phyloP scores from a whole-genome alignment of 2,888 invertebrate species.

The Eilema griseolum region DNA sequence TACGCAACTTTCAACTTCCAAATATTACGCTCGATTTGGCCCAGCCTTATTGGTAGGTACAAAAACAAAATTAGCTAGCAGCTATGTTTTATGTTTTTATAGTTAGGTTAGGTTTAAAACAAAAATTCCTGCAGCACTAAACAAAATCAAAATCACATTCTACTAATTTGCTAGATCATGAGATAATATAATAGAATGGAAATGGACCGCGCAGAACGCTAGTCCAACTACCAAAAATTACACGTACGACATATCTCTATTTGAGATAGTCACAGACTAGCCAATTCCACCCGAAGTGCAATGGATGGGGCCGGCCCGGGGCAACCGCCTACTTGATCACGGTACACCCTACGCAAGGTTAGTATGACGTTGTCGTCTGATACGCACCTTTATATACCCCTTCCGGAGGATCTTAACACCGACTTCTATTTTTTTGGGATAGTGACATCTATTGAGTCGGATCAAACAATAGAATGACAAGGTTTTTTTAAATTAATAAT shows the following conservation, averaged over 20 bases:
- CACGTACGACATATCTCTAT: constrained; percentile 87
- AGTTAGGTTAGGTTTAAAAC: too few species aligned
- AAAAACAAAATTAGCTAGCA: too few species aligned
- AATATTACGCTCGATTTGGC: too few species aligned
- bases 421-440: constrained; percentile 60
- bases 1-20: too few species aligned
- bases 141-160: too few species aligned
- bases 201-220: constrained; percentile 88
- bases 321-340: constrained; percentile 90
- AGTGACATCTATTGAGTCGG: constrained; percentile 74
- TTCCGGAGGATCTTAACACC: constrained; percentile 62
- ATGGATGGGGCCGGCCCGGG: constrained; percentile 88
- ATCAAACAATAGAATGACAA: constrained; percentile 32
- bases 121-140: too few species aligned
- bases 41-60: too few species aligned
- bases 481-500: constrained; percentile 5
- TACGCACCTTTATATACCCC: constrained; percentile 57
- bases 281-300: constrained; percentile 88
- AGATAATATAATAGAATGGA: constrained; percentile 66
- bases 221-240: constrained; percentile 89
- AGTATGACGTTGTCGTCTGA: constrained; percentile 73
- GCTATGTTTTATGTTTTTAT: too few species aligned
- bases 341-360: constrained; percentile 92
- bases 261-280: constrained; percentile 87
- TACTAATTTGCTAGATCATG: too few species aligned